phyloP scores from a whole-genome alignment of 2,888 invertebrate genomes.

The Melipona bicolor region DNA sequence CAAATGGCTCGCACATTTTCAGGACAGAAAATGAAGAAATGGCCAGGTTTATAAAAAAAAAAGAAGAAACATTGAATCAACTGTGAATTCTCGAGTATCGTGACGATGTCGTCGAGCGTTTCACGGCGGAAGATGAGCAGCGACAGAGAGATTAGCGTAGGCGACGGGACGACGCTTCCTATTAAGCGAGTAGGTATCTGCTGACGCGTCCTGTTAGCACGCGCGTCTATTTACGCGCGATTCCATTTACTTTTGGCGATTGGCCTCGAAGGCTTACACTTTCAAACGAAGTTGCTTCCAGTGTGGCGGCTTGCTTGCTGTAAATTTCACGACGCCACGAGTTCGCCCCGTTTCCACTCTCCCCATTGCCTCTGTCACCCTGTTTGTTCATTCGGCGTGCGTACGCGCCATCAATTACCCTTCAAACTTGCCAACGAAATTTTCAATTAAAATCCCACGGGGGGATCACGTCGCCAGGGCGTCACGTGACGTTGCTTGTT shows the following conservation, averaged over 20 bases:
- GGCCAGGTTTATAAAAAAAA: too few relatives aligned
- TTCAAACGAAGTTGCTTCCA: too few relatives aligned
- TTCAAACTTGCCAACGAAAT: neutral
- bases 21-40: too few relatives aligned
- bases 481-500: neutral
- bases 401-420: neutral
- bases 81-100: neutral
- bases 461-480: neutral
- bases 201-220: neutral
- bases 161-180: constrained; percentile 31
- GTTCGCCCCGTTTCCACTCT: neutral
- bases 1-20: too few relatives aligned
- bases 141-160: constrained; percentile 27
- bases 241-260: neutral
- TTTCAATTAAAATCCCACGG: constrained; percentile 26
- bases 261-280: too few relatives aligned
- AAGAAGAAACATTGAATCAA: neutral
- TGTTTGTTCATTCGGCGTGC: neutral
- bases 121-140: constrained; percentile 5
- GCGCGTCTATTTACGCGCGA: neutral
- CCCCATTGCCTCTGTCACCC: neutral
- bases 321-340: neutral
- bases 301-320: neutral
- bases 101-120: neutral
- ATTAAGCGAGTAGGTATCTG: constrained; percentile 8